Base-by-base conservation (phyloP, 2,797 vertebrate genomes). In the Rhyacichthys aspro region DNA sequence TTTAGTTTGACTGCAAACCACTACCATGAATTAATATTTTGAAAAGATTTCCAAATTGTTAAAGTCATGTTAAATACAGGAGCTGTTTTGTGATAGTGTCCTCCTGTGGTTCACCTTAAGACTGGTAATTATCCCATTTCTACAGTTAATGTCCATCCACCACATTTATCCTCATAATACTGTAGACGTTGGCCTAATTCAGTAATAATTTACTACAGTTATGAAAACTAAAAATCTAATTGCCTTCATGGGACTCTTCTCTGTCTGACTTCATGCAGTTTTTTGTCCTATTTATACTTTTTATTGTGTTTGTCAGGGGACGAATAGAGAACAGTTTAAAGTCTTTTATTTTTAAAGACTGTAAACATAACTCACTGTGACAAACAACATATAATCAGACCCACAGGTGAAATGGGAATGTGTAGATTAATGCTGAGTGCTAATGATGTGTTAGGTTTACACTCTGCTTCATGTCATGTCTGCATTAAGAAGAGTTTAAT, bases 331-430 rank as follows among this genome's bases (percentile, higher is more conserved):
- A 17, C 37, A 38, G 34, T 38, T 38, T 52, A 15, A 49, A 16
- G 33, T 52, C 49, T 52, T 52, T 52, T 38, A 52, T 38, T 52
- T 18, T 52, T 34, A 18, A 37, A 34, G 19, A 38, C 49, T 52
- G 49, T 11, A 16, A 52, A 16, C 49, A 52, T 14, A 38, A 52
- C 28, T 52, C 48, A 52, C 48, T 8, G 11, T 8, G 34, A 18
- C 49, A 18, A 52, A 52, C 16, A 14, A 52, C 36, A 33, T 33
- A 50, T 52, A 52, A 52, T 52, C 49, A 17, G 33, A 52, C 15
- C 48, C 49, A 37, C 9, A 52, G 49, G 49, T 16, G 16, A 38
- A 17, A 15, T 12, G 9, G 11, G 48, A 50, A 4, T 11, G 37
- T 16, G 48, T 36, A 12, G 34, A 37, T 50, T 52, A 37, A 38